Conservation (phyloP, 2,888 invertebrate genomes). For the Drosophila trichaetosa region DNA sequence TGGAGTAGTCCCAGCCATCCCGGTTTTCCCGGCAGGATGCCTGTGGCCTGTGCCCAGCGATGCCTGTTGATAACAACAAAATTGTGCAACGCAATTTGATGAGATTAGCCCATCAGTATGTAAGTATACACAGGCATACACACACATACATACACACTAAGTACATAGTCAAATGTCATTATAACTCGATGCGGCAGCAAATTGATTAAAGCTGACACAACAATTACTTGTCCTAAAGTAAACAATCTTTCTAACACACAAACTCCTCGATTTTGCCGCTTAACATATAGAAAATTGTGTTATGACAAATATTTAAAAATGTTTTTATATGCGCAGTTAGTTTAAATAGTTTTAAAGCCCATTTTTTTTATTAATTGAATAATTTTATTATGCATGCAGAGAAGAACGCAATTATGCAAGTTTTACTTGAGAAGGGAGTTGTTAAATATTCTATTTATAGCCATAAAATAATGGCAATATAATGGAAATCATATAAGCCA, state of each 20-base stretch:
- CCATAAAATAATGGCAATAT: neutral
- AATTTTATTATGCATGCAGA: neutral
- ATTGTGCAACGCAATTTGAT: slow-evolving; percentile 70
- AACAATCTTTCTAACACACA: slow-evolving; percentile 17
- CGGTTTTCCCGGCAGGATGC: slow-evolving; percentile 26
- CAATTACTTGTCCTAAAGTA: slow-evolving; percentile 17
- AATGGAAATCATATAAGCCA: neutral
- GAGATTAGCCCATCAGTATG: slow-evolving; percentile 54
- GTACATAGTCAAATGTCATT: slow-evolving; percentile 48
- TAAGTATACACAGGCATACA: neutral
- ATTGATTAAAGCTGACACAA: slow-evolving; percentile 49
- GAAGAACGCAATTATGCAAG: neutral
- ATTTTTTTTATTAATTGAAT: neutral
- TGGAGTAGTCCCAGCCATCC: slow-evolving; percentile 24
- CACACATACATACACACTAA: neutral
- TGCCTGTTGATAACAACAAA: slow-evolving; percentile 68
- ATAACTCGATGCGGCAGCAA: slow-evolving; percentile 64
- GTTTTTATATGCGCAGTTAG: neutral
- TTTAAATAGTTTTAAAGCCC: neutral
- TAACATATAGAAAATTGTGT: neutral
- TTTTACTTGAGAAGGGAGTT: neutral
- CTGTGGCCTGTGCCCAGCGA: slow-evolving; percentile 48
- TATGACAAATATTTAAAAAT: neutral
- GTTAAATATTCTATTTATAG: neutral
- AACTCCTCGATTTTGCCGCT: neutral